Percentiles rank a stretch among this genome's conserved stretches.
Evolutionary conservation across 2,888 invertebrate genomes (phyloP).

Genomic region (Geotrupes spiniger): DNA sequence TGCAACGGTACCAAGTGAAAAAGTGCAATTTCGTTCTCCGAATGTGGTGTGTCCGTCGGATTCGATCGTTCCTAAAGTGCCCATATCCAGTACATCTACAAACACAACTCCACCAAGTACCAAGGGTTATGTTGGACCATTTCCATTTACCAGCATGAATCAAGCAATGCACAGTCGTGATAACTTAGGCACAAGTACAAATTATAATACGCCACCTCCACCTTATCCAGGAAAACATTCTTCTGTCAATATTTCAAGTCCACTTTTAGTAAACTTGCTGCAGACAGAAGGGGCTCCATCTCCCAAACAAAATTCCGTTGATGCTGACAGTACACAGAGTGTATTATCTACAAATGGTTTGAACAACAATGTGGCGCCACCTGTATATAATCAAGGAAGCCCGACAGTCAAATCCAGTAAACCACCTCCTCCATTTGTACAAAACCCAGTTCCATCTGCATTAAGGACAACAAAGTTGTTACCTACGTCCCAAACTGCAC

Average conservation of each 20-base stretch:
- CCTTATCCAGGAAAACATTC: conserved; percentile 51
- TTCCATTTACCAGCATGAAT: conserved; percentile 90
- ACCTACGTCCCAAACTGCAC: conserved; percentile 3
- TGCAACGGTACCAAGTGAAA: conserved; percentile 32
- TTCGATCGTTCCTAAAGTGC: conserved; percentile 49
- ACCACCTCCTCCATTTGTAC: conserved; percentile 20
- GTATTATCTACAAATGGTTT: conserved; percentile 18
- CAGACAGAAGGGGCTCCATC: conserved; percentile 72
- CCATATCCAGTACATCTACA: conserved; percentile 34
- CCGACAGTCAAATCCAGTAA: conserved; percentile 11
- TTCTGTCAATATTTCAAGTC: conserved; percentile 77
- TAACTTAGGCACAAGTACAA: conserved; percentile 28
- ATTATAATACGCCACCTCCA: conserved; percentile 38
- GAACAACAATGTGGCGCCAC: conserved; percentile 11
- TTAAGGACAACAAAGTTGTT: conserved; percentile 11
- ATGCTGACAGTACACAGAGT: conserved; percentile 14
- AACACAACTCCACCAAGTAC: conserved; percentile 28
- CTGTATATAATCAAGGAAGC: conserved; percentile 16
- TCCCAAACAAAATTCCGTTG: conserved; percentile 30
- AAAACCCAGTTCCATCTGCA: conserved; percentile 20
- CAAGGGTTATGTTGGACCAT: conserved; percentile 62
- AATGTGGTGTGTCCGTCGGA: conserved; percentile 87
- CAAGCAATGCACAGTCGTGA: conserved; percentile 77
- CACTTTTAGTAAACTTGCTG: conserved; percentile 84
- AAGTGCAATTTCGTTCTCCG: conserved; percentile 62